These are phyloP conservation scores for Salvelinus alpinus DNA, from an alignment of 2,113 vertebrate species.

Conservation along the genomic window DNA sequence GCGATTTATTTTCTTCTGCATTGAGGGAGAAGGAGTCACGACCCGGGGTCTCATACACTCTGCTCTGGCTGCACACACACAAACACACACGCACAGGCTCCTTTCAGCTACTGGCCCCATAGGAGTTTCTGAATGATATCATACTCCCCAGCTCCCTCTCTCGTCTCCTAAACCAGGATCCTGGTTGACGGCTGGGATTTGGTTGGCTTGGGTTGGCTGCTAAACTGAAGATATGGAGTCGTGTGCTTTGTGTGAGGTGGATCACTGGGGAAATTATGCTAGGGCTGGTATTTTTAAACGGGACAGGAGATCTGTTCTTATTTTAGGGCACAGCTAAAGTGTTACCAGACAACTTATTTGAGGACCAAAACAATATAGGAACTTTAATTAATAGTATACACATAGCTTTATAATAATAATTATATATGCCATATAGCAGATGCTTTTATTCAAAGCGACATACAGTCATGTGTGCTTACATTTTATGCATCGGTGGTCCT, in stretches of 20 bases:
- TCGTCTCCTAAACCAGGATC: constrained; percentile 26
- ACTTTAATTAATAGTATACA: not conserved
- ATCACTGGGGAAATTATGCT: not conserved
- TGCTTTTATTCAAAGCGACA: too few species aligned
- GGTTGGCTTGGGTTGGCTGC: constrained; percentile 10
- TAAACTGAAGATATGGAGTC: not conserved
- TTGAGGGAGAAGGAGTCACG: not conserved
- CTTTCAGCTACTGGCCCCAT: constrained; percentile 7
- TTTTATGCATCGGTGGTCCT: too few species aligned
- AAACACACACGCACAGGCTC: not conserved
- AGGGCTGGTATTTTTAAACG: too few species aligned
- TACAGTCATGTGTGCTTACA: too few species aligned
- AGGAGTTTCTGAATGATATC: constrained; percentile 3
- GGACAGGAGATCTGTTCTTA: too few species aligned
- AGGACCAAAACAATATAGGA: too few species aligned
- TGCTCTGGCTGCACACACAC: not conserved
- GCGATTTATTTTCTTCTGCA: not conserved
- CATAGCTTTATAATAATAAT: not conserved
- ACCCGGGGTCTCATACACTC: constrained; percentile 16
- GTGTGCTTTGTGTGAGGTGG: not conserved
- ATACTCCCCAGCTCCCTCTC: constrained; percentile 10
- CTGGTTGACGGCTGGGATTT: constrained; percentile 26
- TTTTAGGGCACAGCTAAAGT: too few species aligned
- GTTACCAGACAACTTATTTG: too few species aligned
- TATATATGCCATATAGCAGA: not conserved